Percentiles rank a stretch among this genome's conserved stretches.
These are phyloP conservation scores for Chelonus formosanus DNA, from an alignment of 2,888 invertebrate species.

Conservation along the genomic window DNA sequence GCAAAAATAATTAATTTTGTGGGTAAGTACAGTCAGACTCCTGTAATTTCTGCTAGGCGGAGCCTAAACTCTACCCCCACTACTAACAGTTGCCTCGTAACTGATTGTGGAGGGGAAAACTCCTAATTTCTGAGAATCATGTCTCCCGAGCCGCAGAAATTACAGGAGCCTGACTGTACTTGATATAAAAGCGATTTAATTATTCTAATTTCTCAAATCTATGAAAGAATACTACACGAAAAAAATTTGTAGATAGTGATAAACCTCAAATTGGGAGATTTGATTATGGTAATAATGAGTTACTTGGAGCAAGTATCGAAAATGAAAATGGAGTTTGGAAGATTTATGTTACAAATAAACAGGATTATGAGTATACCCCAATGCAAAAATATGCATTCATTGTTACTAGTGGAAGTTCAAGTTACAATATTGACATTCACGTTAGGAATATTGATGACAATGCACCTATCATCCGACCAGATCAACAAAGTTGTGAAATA, in stretches of 20 bases:
- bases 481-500: constrained; percentile 63
- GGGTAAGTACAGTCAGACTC: too few relatives aligned
- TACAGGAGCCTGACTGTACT: too few relatives aligned
- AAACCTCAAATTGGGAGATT: constrained; percentile 36
- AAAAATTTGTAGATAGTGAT: constrained; percentile 25
- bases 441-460: constrained; percentile 70
- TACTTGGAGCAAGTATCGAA: constrained; percentile 42
- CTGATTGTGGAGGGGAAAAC: too few relatives aligned
- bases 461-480: constrained; percentile 65
- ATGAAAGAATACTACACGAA: too few relatives aligned
- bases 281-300: constrained; percentile 38
- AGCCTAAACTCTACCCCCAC: too few relatives aligned
- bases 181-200: too few relatives aligned
- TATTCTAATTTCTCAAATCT: too few relatives aligned
- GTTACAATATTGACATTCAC: constrained; percentile 61
- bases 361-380: constrained; percentile 68
- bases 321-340: constrained; percentile 42
- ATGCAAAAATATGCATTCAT: constrained; percentile 66
- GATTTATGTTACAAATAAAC: constrained; percentile 60
- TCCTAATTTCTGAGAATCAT: too few relatives aligned
- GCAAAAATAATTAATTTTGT: too few relatives aligned
- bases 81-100: too few relatives aligned
- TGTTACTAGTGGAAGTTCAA: constrained; percentile 50
- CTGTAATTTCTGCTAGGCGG: too few relatives aligned
- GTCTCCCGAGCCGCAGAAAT: too few relatives aligned